phyloP scores from a whole-genome alignment of 1,140 invertebrate species.

The Heliconius hewitsoni region DNA sequence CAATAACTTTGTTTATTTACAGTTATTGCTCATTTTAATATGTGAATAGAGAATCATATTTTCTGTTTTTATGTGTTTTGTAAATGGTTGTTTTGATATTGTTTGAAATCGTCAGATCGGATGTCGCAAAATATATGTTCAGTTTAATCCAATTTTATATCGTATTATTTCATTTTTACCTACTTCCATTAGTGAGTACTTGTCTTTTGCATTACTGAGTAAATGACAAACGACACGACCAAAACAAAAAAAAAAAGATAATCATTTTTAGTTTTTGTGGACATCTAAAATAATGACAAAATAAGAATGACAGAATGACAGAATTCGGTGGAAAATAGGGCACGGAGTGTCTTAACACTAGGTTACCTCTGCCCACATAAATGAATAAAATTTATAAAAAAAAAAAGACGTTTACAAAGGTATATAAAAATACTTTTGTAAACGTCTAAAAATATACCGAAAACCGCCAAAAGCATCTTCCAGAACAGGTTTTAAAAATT shows the following conservation, averaged over 20 bases:
- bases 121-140: background rate
- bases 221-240: background rate
- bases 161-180: background rate
- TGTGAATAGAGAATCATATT: background rate
- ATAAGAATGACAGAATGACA: too few relatives aligned
- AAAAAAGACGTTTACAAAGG: too few relatives aligned
- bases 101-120: background rate
- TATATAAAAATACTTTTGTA: background rate
- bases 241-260: background rate
- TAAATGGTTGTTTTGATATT: slow-evolving; percentile 1
- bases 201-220: background rate
- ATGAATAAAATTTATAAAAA: background rate
- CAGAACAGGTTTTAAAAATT: slow-evolving; percentile 51
- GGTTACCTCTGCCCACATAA: too few relatives aligned
- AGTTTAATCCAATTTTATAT: background rate
- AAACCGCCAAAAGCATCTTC: slow-evolving; percentile 43
- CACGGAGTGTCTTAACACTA: too few relatives aligned
- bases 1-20: slow-evolving; percentile 9
- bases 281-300: too few relatives aligned
- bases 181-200: too few relatives aligned
- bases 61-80: background rate
- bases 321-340: too few relatives aligned
- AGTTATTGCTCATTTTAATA: slow-evolving; percentile 2
- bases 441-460: slow-evolving; percentile 48
- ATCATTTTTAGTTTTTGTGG: too few relatives aligned